phyloP scores from a whole-genome alignment of 2,113 vertebrate species.

The Rhombomys opimus region DNA sequence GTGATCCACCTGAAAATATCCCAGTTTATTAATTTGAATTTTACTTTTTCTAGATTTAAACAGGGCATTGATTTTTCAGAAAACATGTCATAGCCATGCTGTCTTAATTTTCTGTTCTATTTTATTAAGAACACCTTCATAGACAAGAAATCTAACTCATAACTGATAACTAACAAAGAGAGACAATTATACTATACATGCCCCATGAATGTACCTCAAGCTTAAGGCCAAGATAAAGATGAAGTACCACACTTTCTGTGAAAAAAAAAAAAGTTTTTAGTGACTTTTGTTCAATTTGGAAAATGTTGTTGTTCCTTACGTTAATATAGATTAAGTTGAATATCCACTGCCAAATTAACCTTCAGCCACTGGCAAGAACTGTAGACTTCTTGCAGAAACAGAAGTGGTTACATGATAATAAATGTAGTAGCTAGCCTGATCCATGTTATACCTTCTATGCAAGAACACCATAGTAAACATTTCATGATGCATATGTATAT shows the following conservation, averaged over 20 bases:
- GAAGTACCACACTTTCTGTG: background rate
- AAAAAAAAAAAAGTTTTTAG: background rate
- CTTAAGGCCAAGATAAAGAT: background rate
- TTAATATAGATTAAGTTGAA: background rate
- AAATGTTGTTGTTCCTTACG: background rate
- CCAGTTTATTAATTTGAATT: background rate
- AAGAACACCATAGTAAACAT: background rate
- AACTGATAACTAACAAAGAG: slow-evolving; percentile 32
- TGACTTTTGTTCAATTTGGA: slow-evolving; percentile 9
- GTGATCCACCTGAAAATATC: background rate
- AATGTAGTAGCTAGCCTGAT: background rate
- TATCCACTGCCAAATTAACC: background rate
- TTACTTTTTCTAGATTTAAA: background rate
- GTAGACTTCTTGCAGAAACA: background rate
- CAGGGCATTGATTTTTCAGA: background rate
- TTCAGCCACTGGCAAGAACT: background rate
- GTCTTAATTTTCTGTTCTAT: background rate
- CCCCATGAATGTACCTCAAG: background rate
- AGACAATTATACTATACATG: background rate
- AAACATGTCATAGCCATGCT: background rate
- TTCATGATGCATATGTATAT: background rate
- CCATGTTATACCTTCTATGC: background rate
- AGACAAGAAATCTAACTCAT: slow-evolving; percentile 18
- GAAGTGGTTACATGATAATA: accelerated
- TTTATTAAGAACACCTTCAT: background rate